phyloP scores from a whole-genome alignment of 2,113 vertebrate genomes.

The Taurulus bubalis region DNA sequence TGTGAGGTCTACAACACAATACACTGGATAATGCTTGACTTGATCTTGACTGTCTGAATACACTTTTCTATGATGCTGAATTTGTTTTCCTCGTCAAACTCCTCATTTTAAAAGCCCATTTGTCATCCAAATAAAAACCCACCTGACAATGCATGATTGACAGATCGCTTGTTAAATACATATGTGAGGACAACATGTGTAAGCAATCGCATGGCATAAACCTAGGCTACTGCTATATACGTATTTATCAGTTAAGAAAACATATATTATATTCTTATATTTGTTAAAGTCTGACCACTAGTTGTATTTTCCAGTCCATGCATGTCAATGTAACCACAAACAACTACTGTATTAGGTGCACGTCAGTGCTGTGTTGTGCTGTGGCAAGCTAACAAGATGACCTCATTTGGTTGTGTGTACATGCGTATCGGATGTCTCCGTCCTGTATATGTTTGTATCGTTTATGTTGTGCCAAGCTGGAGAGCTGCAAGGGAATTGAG shows the following conservation, averaged over 20 bases:
- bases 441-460: neutral
- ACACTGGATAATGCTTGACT: neutral
- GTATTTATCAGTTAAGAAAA: neutral
- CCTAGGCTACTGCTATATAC: neutral
- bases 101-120: neutral
- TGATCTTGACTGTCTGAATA: neutral
- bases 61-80: neutral
- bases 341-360: neutral
- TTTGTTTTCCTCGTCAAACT: neutral
- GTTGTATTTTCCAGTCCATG: neutral
- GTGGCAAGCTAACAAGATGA: neutral
- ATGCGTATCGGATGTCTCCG: neutral
- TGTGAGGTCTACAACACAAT: slow-evolving; percentile 26
- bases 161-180: neutral
- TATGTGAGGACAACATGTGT: neutral
- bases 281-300: neutral
- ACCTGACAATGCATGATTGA: neutral
- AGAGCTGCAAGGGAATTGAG: too few species aligned
- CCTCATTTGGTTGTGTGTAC: neutral
- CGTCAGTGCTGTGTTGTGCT: neutral
- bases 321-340: neutral
- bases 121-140: neutral
- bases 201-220: neutral
- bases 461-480: neutral
- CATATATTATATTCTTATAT: neutral